A percentile compares a stretch with the other conserved stretches of the same genome.
These are phyloP conservation scores for Schizothorax lantsangensis DNA, from an alignment of 2,797 vertebrate genomes.

Conservation along the genomic window DNA sequence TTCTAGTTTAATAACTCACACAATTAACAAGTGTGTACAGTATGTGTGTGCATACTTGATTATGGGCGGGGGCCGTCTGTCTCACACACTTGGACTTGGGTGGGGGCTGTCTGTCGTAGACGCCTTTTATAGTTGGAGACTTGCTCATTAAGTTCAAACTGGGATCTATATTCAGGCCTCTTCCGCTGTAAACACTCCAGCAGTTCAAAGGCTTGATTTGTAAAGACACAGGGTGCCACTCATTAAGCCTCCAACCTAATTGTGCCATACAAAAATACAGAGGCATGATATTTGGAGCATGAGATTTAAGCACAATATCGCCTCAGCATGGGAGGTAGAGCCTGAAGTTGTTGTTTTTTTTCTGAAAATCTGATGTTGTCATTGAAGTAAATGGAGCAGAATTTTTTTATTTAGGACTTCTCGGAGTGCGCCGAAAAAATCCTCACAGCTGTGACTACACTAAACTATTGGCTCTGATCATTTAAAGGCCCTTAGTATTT, in stretches of 20 bases:
- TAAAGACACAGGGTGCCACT: slow-evolving; percentile 75
- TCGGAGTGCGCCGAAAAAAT: background rate
- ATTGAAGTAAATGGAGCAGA: slow-evolving; percentile 83
- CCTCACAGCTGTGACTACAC: slow-evolving; percentile 10
- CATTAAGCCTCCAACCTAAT: slow-evolving; percentile 77
- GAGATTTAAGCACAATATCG: slow-evolving; percentile 84
- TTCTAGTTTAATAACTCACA: background rate
- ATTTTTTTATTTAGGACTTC: slow-evolving; percentile 59
- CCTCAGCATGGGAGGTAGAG: slow-evolving; percentile 80
- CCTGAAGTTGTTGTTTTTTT: slow-evolving; percentile 64
- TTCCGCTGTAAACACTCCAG: slow-evolving; percentile 77
- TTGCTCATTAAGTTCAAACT: slow-evolving; percentile 65
- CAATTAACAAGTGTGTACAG: slow-evolving; percentile 12
- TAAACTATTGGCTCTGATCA: background rate
- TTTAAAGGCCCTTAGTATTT: background rate
- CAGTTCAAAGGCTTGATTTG: slow-evolving; percentile 77
- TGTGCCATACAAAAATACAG: slow-evolving; percentile 71
- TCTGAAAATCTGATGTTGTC: slow-evolving; percentile 70
- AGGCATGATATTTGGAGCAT: slow-evolving; percentile 80
- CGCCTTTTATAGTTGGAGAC: slow-evolving; percentile 37
- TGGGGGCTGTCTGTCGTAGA: slow-evolving; percentile 26
- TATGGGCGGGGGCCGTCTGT: slow-evolving; percentile 18
- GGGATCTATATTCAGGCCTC: slow-evolving; percentile 73
- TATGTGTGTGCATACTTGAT: slow-evolving; percentile 31
- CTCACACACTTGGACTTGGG: slow-evolving; percentile 11